phyloP scores from a whole-genome alignment of 2,888 invertebrate genomes.

The Mystacides longicornis region DNA sequence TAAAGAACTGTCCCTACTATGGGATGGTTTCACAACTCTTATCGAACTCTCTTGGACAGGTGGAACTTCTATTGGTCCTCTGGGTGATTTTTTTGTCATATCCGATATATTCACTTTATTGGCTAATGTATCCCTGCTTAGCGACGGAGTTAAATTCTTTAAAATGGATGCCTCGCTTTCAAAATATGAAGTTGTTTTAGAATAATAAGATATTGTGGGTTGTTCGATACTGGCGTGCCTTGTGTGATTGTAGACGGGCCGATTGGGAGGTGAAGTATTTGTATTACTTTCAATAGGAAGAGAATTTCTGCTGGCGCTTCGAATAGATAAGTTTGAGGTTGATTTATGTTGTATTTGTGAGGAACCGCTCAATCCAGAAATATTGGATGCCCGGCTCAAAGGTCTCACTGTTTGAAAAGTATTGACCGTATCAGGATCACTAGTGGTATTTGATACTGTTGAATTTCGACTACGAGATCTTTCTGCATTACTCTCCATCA shows the following conservation, averaged over 20 bases:
- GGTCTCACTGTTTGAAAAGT: slow-evolving; percentile 30
- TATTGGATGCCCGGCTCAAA: slow-evolving; percentile 32
- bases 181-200: slow-evolving; percentile 33
- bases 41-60: not conserved
- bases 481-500: slow-evolving; percentile 17
- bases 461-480: slow-evolving; percentile 24
- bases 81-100: slow-evolving; percentile 36
- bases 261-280: slow-evolving; percentile 9
- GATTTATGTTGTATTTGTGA: slow-evolving; percentile 13
- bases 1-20: slow-evolving; percentile 55
- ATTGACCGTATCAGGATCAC: slow-evolving; percentile 24
- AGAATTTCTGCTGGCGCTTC: slow-evolving; percentile 23
- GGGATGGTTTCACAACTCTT: slow-evolving; percentile 33
- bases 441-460: slow-evolving; percentile 20
- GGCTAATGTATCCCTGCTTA: slow-evolving; percentile 31
- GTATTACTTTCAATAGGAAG: slow-evolving; percentile 17
- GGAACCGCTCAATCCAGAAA: slow-evolving; percentile 31
- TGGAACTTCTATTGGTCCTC: slow-evolving; percentile 27
- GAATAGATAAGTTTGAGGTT: slow-evolving; percentile 12
- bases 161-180: slow-evolving; percentile 25
- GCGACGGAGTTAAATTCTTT: slow-evolving; percentile 41
- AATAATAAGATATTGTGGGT: slow-evolving; percentile 43
- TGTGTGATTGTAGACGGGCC: slow-evolving; percentile 17
- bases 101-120: slow-evolving; percentile 45
- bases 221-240: slow-evolving; percentile 25